Percentiles rank a stretch among this genome's conserved stretches.
phyloP scores from a whole-genome alignment of 2,797 vertebrate genomes.

The Pampus argenteus region DNA sequence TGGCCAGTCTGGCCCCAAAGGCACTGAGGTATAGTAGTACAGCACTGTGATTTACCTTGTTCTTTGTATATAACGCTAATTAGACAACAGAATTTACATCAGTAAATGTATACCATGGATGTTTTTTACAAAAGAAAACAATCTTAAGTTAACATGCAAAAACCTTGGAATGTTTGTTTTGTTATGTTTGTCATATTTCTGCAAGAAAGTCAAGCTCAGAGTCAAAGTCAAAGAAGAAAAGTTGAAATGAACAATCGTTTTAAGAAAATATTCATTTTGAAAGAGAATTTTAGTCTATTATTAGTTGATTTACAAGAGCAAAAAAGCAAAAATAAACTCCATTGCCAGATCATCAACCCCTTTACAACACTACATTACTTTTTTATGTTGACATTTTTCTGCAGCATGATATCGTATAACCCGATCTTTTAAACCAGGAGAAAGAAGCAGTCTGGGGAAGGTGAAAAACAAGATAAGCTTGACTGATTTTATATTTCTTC shows the following conservation, averaged over 20 bases:
- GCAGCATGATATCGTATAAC: conserved; percentile 7
- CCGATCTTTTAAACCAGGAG: neutral
- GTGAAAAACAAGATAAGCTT: conserved; percentile 18
- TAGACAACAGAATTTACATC: neutral
- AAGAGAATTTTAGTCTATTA: neutral
- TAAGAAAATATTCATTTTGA: too few species aligned
- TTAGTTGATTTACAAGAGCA: neutral
- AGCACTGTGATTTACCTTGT: neutral
- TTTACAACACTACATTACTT: neutral
- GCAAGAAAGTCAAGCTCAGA: neutral
- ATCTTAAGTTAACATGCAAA: too few species aligned
- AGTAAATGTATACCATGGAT: neutral
- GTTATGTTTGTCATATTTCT: neutral
- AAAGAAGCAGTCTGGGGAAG: neutral
- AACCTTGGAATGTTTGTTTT: neutral
- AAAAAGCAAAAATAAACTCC: neutral
- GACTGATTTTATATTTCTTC: conserved; percentile 53
- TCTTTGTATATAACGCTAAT: neutral
- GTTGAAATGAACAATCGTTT: too few species aligned
- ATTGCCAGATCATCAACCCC: neutral
- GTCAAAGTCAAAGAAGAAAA: too few species aligned
- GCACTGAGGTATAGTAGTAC: conserved; percentile 82
- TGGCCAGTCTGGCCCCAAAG: conserved; percentile 81
- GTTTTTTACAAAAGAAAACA: neutral
- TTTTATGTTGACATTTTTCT: neutral